phyloP scores from a whole-genome alignment of 1,140 invertebrate species.

The Holotrichia oblita region DNA sequence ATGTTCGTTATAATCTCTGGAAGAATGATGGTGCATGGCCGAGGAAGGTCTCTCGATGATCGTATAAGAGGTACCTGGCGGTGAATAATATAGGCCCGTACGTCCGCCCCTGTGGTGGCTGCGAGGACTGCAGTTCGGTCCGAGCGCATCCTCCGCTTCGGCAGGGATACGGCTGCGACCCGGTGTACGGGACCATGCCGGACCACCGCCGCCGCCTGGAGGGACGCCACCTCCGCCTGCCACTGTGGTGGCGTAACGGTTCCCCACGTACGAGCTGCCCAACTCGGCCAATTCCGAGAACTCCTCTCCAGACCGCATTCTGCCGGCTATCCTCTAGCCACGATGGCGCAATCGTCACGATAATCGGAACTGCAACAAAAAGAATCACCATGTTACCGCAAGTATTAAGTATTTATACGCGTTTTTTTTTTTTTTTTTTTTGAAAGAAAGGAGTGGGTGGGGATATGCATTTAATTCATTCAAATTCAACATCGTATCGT shows the following conservation, averaged over 20 bases:
- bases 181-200: constrained; percentile 53
- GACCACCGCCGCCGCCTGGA: constrained; percentile 65
- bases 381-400: too few species aligned
- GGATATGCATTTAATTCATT: too few species aligned
- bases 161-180: constrained; percentile 59
- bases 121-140: constrained; percentile 58
- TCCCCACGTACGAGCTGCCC: constrained; percentile 57
- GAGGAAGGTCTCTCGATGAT: constrained; percentile 83
- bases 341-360: constrained; percentile 56
- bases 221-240: constrained; percentile 62
- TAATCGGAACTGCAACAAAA: constrained; percentile 55
- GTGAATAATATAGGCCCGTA: constrained; percentile 74
- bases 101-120: constrained; percentile 59
- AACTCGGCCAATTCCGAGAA: constrained; percentile 66
- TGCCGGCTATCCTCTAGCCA: constrained; percentile 54
- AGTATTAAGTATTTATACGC: too few species aligned
- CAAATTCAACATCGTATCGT: too few species aligned
- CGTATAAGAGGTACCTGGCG: constrained; percentile 82
- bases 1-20: constrained; percentile 65
- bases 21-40: constrained; percentile 72
- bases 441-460: too few species aligned
- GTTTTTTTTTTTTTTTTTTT: too few species aligned
- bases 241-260: constrained; percentile 62
- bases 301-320: constrained; percentile 64
- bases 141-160: constrained; percentile 62